Percentiles rank a stretch among this genome's conserved stretches.
Evolutionary conservation across 2,797 vertebrate genomes (phyloP).

Genomic region (Threskiornis aethiopicus): DNA sequence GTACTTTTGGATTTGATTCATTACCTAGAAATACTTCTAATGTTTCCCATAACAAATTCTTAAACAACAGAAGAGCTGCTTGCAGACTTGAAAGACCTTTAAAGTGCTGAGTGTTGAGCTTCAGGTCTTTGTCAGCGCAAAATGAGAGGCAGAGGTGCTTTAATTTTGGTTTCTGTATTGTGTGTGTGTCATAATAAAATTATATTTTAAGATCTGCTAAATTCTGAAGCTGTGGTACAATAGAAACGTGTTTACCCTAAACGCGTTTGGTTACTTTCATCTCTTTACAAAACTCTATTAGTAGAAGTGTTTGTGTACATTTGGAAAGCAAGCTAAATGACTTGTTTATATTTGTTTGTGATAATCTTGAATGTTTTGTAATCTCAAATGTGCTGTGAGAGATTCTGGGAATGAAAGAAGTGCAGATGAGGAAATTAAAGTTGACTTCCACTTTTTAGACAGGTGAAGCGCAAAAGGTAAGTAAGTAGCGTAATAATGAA

Average conservation of each 20-base stretch:
- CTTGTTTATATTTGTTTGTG: slow-evolving; percentile 23
- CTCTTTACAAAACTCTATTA: background rate
- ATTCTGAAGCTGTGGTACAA: slow-evolving; percentile 41
- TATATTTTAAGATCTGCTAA: slow-evolving; percentile 42
- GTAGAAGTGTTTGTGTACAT: background rate
- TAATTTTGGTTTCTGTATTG: slow-evolving; percentile 39
- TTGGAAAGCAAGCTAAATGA: background rate
- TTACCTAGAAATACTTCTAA: background rate
- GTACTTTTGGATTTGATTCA: background rate
- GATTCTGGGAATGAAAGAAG: background rate
- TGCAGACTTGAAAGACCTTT: slow-evolving; percentile 38
- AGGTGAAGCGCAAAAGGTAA: background rate
- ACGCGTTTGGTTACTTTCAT: slow-evolving; percentile 17
- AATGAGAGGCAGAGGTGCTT: slow-evolving; percentile 32
- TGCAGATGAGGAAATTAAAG: background rate
- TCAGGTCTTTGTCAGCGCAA: slow-evolving; percentile 27
- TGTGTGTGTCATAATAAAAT: slow-evolving; percentile 15
- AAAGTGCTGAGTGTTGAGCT: slow-evolving; percentile 59
- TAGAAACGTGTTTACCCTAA: slow-evolving; percentile 29
- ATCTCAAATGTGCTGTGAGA: background rate
- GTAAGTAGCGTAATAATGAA: background rate
- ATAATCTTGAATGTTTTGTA: background rate
- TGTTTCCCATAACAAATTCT: background rate
- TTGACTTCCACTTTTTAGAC: background rate
- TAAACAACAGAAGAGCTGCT: background rate